Evolutionary conservation across 2,888 invertebrate species (phyloP).

Genomic region (Eugnorisma glareosa): DNA sequence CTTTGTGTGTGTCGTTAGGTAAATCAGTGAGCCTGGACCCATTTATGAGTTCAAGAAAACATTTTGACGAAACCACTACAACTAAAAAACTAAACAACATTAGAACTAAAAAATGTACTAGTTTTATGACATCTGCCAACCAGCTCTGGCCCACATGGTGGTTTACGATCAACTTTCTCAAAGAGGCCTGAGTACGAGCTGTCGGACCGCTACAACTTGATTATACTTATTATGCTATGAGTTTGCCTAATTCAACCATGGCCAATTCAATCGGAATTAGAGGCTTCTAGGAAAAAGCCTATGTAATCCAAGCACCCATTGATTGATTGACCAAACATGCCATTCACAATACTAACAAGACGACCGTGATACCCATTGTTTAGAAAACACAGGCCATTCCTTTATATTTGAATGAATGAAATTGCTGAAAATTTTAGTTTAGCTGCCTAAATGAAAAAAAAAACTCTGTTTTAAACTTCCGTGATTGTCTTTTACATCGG

Average conservation of each 20-base stretch:
- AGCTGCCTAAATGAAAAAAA: too few species aligned
- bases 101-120: not conserved
- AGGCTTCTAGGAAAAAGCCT: not conserved
- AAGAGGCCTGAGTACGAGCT: not conserved
- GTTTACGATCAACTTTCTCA: not conserved
- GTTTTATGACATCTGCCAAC: not conserved
- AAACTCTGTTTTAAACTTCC: too few species aligned
- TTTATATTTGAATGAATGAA: not conserved
- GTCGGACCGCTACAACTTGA: not conserved
- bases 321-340: conserved; percentile 5
- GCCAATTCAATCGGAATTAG: not conserved
- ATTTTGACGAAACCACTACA: too few species aligned
- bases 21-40: not conserved
- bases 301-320: not conserved
- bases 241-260: not conserved
- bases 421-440: not conserved
- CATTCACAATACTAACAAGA: not conserved
- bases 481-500: too few species aligned
- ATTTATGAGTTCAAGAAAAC: not conserved
- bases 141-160: not conserved
- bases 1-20: not conserved
- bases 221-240: not conserved
- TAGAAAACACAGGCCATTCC: not conserved
- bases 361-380: not conserved
- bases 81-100: too few species aligned